Base-by-base conservation (phyloP, 2,113 vertebrate genomes). In the Ifrita kowaldi region DNA sequence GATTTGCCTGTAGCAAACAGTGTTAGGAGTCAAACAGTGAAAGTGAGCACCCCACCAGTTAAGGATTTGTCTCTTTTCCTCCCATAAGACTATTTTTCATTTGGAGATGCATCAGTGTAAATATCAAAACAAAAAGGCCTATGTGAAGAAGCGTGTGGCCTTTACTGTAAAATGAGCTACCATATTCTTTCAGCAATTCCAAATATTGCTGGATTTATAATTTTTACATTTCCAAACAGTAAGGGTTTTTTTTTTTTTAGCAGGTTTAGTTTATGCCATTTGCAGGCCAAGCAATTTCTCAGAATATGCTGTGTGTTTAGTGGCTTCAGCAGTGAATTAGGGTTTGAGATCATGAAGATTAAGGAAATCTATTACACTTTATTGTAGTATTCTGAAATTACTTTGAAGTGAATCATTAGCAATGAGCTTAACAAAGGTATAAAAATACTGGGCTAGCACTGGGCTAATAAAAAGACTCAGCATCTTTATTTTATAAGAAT, bases 361-460 rank as follows among this genome's bases (percentile, higher is more conserved):
- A 87, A 96, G 76, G 73, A 92, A 95, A 67, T 97, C 68, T 90
- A 73, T 95, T 96, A 57, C 37, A 59, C 19, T 94, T 96, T 35
- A 56, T 87, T 92, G 92, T 64, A 70, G 57, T 92, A 92, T 93
- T 81, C 47, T 84, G 90, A 85, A 93, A 97, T 95, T 91, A 62
- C 33, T 93, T 97, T 87, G 78, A 92, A 89, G 80, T 86, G 32
- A 93, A 93, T 83, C 78, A 90, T 95, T 97, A 97, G 62, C 95
- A 93, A 60, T 62, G 69, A 65, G 24, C 60, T 91, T 90, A 82
- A 87, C 59, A 75, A 84, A 92, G 76, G 26, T 86, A 53, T 17
- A 52, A 75, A 46, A 69, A 49, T 60, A 94, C 63, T 60, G 22
- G 85, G 60, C 80, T 95, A 89, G 49, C 39, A 80, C 32, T 86